These are phyloP conservation scores for Tipula helvola DNA, from an alignment of 2,888 invertebrate genomes.

Conservation along the genomic window DNA sequence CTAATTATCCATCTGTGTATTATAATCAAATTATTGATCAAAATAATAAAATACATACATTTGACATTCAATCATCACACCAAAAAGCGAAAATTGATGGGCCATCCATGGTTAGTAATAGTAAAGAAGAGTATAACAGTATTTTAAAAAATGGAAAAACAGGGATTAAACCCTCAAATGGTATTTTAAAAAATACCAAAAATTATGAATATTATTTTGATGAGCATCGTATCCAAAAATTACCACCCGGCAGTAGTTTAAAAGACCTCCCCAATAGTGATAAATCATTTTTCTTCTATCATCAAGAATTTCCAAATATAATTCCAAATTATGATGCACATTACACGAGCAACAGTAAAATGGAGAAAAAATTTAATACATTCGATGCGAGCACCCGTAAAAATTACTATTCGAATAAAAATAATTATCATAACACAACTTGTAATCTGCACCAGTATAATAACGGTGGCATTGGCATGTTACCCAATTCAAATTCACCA, in stretches of 20 bases:
- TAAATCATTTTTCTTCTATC: constrained; percentile 19
- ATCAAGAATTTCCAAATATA: constrained; percentile 19
- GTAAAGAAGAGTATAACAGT: not conserved
- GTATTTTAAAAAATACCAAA: not conserved
- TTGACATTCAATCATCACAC: not conserved
- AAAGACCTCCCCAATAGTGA: constrained; percentile 13
- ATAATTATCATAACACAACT: not conserved
- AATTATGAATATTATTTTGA: constrained; percentile 4
- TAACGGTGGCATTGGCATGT: not conserved
- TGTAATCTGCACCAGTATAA: constrained; percentile 20
- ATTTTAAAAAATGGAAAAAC: not conserved
- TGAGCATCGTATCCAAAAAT: not conserved
- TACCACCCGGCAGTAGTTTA: not conserved
- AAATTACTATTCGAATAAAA: constrained; percentile 20
- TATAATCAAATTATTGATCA: constrained; percentile 20
- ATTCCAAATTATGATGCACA: constrained; percentile 18
- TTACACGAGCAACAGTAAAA: not conserved
- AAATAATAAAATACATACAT: not conserved
- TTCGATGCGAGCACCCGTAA: constrained; percentile 25
- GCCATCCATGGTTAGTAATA: not conserved
- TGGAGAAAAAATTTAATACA: constrained; percentile 29
- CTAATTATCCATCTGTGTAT: constrained; percentile 17
- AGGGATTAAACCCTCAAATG: not conserved
- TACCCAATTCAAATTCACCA: not conserved
- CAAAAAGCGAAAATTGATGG: not conserved